Conservation (phyloP, 1,140 invertebrate species). For the Penaeus japonicus region DNA sequence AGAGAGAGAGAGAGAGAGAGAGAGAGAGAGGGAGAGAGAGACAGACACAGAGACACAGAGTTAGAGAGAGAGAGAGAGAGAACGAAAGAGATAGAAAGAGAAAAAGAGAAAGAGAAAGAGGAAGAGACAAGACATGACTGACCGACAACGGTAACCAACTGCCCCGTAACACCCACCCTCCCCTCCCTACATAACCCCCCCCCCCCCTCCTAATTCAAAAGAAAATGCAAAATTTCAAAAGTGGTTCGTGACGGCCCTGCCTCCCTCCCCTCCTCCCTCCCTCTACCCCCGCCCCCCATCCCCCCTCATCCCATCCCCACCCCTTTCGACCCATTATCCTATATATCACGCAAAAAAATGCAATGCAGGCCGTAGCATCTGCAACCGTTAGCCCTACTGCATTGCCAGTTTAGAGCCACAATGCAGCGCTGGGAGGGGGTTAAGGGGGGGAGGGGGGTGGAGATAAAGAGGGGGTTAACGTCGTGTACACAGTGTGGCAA, state of each 20-base stretch:
- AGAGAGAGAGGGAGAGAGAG: slow-evolving; percentile 40
- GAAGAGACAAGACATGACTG: not conserved
- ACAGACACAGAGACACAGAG: slow-evolving; percentile 19
- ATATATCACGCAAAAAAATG: not conserved
- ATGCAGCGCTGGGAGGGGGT: not conserved
- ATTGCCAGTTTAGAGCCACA: not conserved
- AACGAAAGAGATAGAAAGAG: not conserved
- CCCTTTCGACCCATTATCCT: not conserved
- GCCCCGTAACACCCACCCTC: not conserved
- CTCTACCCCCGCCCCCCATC: not conserved
- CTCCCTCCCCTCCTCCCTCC: not conserved
- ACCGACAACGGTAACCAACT: not conserved
- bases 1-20: not conserved
- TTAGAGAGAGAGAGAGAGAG: not conserved
- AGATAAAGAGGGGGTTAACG: not conserved
- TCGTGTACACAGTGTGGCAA: too few species aligned
- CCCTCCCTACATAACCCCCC: not conserved
- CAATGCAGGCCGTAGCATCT: slow-evolving; percentile 13
- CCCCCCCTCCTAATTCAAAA: not conserved
- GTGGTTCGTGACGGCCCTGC: not conserved
- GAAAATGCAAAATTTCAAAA: not conserved
- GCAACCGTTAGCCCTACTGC: slow-evolving; percentile 30
- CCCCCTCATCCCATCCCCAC: not conserved
- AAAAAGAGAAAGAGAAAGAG: slow-evolving; percentile 45
- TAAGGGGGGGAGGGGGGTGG: not conserved